Evolutionary conservation across 2,797 vertebrate genomes (phyloP).

Genomic region (Fratercula arctica): DNA sequence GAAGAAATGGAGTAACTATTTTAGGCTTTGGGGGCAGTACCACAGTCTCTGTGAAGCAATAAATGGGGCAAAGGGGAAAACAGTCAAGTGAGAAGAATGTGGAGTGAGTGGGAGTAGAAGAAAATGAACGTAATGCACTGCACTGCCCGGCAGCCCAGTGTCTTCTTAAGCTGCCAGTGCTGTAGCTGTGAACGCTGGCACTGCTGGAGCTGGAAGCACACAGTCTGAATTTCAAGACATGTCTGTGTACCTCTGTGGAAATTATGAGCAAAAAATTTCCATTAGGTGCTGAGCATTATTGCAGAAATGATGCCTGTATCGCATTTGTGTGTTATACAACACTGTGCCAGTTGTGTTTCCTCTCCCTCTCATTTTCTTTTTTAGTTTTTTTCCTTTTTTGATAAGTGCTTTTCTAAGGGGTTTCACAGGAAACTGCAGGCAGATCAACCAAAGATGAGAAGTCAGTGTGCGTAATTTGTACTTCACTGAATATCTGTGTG

Average conservation of each 20-base stretch:
- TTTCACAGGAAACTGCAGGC: conserved; percentile 16
- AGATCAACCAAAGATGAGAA: not conserved
- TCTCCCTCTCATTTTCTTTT: not conserved
- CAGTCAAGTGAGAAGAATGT: conserved; percentile 68
- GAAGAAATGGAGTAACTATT: conserved; percentile 18
- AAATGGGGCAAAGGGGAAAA: conserved; percentile 67
- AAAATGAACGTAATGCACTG: conserved; percentile 48
- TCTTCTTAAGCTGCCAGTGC: conserved; percentile 9
- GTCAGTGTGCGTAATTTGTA: not conserved
- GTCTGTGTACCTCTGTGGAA: not conserved
- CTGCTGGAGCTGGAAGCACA: not conserved
- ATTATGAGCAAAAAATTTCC: not conserved
- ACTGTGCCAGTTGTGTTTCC: not conserved
- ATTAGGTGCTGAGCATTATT: not conserved
- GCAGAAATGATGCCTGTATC: not conserved
- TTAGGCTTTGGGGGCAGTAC: conserved; percentile 52
- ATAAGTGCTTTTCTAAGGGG: not conserved
- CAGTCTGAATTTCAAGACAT: not conserved
- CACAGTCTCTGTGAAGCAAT: not conserved
- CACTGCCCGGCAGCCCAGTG: not conserved
- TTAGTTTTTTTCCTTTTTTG: not conserved
- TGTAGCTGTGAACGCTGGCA: not conserved
- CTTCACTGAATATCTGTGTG: not conserved
- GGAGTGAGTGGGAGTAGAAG: conserved; percentile 67
- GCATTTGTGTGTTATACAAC: not conserved